These are phyloP conservation scores for Lypha dubia DNA, from an alignment of 2,888 invertebrate genomes.

Conservation along the genomic window DNA sequence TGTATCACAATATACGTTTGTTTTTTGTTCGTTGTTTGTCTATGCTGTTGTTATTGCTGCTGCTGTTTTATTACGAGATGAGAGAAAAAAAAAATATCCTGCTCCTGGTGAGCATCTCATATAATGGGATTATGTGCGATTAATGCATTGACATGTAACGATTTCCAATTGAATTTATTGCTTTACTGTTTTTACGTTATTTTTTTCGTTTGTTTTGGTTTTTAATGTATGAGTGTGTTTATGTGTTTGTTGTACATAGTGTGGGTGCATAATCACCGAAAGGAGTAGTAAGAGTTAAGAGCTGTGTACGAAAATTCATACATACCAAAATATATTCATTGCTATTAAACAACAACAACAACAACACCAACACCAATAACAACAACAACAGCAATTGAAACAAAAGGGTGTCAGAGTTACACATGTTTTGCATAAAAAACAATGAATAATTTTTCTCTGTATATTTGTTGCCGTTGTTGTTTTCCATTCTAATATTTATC, in stretches of 20 bases:
- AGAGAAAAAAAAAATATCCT: constrained; percentile 78
- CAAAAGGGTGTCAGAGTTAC: constrained; percentile 72
- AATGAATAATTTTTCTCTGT: constrained; percentile 68
- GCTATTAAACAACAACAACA: constrained; percentile 46
- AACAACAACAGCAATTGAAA: constrained; percentile 55
- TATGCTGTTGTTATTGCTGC: constrained; percentile 47
- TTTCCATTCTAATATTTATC: constrained; percentile 53
- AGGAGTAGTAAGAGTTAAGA: constrained; percentile 29
- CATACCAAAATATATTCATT: constrained; percentile 47
- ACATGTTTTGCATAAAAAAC: constrained; percentile 73
- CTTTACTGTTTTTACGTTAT: constrained; percentile 78
- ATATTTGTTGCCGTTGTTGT: constrained; percentile 30
- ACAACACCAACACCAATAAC: constrained; percentile 43
- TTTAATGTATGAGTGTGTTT: constrained; percentile 49
- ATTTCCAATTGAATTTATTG: constrained; percentile 84
- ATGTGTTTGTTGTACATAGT: constrained; percentile 38
- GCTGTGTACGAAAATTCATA: constrained; percentile 25
- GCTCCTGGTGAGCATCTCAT: constrained; percentile 75
- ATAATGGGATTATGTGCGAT: constrained; percentile 84
- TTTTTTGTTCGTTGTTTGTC: constrained; percentile 34
- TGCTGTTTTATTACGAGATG: constrained; percentile 43
- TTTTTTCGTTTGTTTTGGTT: no score
- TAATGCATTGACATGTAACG: constrained; percentile 84
- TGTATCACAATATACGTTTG: constrained; percentile 62
- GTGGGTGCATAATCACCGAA: constrained; percentile 51